A percentile compares a stretch with the other conserved stretches of the same genome.
Conservation (phyloP, 1,140 invertebrate genomes). For the Tetragonula clypearis region DNA sequence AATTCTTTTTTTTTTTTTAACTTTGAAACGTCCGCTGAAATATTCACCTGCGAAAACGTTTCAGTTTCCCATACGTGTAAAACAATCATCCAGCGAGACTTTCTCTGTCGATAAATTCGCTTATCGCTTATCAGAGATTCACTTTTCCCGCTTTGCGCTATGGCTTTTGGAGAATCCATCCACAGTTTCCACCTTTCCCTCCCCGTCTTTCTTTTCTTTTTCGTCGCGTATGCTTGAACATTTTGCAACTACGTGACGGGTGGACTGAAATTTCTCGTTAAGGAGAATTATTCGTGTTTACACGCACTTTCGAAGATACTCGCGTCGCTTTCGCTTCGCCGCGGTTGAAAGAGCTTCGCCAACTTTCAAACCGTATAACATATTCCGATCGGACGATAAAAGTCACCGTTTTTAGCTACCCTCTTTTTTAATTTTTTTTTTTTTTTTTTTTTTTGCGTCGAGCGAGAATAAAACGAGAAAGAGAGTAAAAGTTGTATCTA, state of each 20-base stretch:
- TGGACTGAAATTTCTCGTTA: slow-evolving; percentile 2
- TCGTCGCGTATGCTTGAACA: not conserved
- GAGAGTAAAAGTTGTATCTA: not conserved
- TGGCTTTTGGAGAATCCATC: not conserved
- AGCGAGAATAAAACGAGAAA: not conserved
- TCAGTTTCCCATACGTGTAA: not conserved
- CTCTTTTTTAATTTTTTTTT: not conserved
- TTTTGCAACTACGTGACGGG: not conserved
- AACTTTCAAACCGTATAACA: not conserved
- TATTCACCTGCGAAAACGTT: too few species aligned
- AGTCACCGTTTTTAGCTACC: not conserved
- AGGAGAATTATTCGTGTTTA: slow-evolving; percentile 11
- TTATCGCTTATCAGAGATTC: not conserved
- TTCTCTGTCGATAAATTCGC: not conserved
- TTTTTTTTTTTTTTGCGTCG: not conserved
- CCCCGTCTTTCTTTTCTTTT: not conserved
- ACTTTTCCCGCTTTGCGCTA: not conserved
- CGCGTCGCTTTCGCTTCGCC: not conserved
- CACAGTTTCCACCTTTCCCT: not conserved
- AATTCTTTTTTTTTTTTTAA: too few species aligned
- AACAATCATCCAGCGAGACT: not conserved
- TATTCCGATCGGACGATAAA: not conserved
- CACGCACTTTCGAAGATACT: slow-evolving; percentile 9
- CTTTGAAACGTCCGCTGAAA: too few species aligned
- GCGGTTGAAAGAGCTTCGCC: not conserved